Base-by-base conservation (phyloP, 1,140 invertebrate genomes). In the Papilio aristodemus region DNA sequence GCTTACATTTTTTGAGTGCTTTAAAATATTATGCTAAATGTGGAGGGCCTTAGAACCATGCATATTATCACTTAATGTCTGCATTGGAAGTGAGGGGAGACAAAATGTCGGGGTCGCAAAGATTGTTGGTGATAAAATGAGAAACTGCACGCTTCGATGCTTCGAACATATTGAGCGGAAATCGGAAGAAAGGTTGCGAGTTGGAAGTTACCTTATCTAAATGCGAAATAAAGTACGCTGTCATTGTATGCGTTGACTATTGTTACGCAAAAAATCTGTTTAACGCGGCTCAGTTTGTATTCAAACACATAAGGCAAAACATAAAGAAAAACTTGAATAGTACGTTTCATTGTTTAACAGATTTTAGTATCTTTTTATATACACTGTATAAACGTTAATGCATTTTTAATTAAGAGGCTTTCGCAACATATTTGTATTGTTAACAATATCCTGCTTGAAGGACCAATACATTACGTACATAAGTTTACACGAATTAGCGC, bases 41-140 rank as follows among this genome's bases (percentile, higher is more conserved):
- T 9, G 19, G 5, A 13, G 1, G 19, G 19, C 4, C 46, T 11
- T 25, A 4, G 46, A 54, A 54, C 22, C 17, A 11, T 54, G 19
- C 46, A 54, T 54, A 19, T 71, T 41, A 64, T 70, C 54, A 62
- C 57, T 63, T 70, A 68, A 73, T 54, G 11, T 9, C 19, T 22
- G 11, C 43, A 17, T 10, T 25, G 19, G 19, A 11, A 54, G 22
- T 32, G 46, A 54, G 17, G 46, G 46, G 46, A 25, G 19, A 9
- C 8, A 25, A 39, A 54, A 54, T 22, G 19, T 54, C 46, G 19
- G 46, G 43, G 46, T 54, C 46, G 46, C 46, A 54, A 19, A 54
- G 46, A 54, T 22, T 22, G 46, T 54, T 54, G 46, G 46, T 54
- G 46, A 54, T 54, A 54, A 54, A 54, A 54, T 54, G 22, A 54